Evolutionary conservation across 2,113 vertebrate genomes (phyloP).

Genomic region (Sitta europaea): DNA sequence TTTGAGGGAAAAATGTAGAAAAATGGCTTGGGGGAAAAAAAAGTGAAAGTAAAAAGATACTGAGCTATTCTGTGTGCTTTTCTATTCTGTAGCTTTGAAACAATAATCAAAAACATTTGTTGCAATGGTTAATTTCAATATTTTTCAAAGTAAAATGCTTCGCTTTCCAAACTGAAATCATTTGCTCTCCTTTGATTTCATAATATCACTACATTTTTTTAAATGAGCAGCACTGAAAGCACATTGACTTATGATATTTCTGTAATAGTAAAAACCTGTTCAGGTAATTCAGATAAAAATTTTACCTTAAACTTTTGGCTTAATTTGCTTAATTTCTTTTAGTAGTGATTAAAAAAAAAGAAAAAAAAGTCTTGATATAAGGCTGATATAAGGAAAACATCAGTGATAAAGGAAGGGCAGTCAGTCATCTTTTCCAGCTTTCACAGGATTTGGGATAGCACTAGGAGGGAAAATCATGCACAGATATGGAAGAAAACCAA

Average conservation of each 20-base stretch:
- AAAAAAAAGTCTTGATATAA: background rate
- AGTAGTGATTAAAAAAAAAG: background rate
- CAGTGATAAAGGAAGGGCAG: background rate
- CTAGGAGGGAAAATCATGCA: background rate
- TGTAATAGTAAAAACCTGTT: background rate
- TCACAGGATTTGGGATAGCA: background rate
- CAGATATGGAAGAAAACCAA: accelerated
- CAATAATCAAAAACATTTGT: background rate
- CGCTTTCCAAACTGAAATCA: background rate
- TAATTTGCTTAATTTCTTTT: background rate
- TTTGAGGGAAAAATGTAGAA: background rate
- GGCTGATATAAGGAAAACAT: background rate
- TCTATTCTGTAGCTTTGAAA: background rate
- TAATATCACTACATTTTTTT: background rate
- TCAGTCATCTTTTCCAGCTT: background rate
- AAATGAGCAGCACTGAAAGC: background rate
- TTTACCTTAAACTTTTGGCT: background rate
- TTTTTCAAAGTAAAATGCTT: background rate
- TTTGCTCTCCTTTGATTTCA: background rate
- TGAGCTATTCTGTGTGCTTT: background rate
- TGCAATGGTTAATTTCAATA: background rate
- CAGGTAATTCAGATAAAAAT: background rate
- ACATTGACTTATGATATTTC: background rate
- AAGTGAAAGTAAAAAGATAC: background rate
- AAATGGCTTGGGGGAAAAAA: background rate